Base-by-base conservation (phyloP, 2,113 vertebrate species). In the Calidris pugnax region DNA sequence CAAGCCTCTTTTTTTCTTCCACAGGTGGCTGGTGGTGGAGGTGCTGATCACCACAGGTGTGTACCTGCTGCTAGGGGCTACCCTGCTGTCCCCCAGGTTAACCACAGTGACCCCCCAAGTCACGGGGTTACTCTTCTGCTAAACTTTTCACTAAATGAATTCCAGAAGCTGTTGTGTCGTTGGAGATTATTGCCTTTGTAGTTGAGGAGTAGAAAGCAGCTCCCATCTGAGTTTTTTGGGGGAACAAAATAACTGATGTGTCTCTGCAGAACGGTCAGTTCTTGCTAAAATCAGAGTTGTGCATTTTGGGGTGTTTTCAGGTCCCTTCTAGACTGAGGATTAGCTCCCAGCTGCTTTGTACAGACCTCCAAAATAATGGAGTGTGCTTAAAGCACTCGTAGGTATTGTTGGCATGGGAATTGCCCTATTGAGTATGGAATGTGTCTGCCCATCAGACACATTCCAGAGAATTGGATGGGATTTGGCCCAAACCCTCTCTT, bases 1-100 rank as follows among this genome's bases (percentile, higher is more conserved):
- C 98, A 98, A 98, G 98, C 98, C 98, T 98, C 97, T 98, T 98
- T 98, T 98, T 98, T 98, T 98, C 98, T 98, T 98, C 97, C 98
- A 97, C 98, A 98, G 98, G 98, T 98, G 97, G 96, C 98, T 98
- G 98, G 97, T 97, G 98, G 98, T 98, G 98, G 98, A 98, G 98
- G 98, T 98, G 98, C 98, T 98, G 98, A 98, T 98, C 96, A 97
- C 98, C 98, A 98, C 98, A 98, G 98, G 98, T 98, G 98, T 98
- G 98, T 98, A 98, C 98, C 94, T 97, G 95, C 94, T 97, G 97
- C 96, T 97, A 98, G 97, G 97, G 96, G 87, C 93, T 97, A 32
- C 91, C 87, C 35, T 93, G 82, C 95, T 43, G 33, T 90, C 90
- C 95, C 93, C 66, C 68, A 97, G 68, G 87, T 96, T 96, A 90